Conservation (phyloP, 2,888 invertebrate genomes). For the Archips xylosteana region DNA sequence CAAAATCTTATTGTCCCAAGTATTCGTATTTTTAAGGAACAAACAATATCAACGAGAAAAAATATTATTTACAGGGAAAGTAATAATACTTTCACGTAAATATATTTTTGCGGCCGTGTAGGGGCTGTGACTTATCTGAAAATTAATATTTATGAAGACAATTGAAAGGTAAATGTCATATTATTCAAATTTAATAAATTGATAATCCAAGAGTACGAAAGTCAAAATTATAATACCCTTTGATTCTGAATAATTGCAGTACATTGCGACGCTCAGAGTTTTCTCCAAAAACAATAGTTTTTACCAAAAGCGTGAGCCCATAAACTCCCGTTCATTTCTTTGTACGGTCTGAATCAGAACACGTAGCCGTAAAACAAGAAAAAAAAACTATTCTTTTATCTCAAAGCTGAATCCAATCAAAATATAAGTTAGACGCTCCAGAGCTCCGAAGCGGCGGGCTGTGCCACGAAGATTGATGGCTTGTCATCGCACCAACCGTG, state of each 20-base stretch:
- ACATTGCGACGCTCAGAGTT: background rate
- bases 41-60: too few relatives aligned
- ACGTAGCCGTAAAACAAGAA: constrained; percentile 2
- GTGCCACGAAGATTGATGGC: constrained; percentile 64
- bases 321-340: background rate
- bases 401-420: constrained; percentile 56
- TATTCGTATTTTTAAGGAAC: too few relatives aligned
- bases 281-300: background rate
- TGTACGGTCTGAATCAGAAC: constrained; percentile 6
- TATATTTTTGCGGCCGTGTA: too few relatives aligned
- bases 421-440: constrained; percentile 46
- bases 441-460: constrained; percentile 47
- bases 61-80: too few relatives aligned
- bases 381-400: constrained; percentile 14
- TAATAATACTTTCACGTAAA: too few relatives aligned
- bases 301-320: background rate
- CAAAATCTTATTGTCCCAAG: too few relatives aligned
- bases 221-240: too few relatives aligned
- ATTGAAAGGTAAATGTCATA: background rate
- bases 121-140: background rate
- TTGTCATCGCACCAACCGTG: constrained; percentile 49
- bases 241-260: too few relatives aligned
- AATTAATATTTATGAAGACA: background rate
- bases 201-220: too few relatives aligned
- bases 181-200: too few relatives aligned